Conservation (phyloP, 23 tunicate species). For the Clavelina lepadiformis region DNA sequence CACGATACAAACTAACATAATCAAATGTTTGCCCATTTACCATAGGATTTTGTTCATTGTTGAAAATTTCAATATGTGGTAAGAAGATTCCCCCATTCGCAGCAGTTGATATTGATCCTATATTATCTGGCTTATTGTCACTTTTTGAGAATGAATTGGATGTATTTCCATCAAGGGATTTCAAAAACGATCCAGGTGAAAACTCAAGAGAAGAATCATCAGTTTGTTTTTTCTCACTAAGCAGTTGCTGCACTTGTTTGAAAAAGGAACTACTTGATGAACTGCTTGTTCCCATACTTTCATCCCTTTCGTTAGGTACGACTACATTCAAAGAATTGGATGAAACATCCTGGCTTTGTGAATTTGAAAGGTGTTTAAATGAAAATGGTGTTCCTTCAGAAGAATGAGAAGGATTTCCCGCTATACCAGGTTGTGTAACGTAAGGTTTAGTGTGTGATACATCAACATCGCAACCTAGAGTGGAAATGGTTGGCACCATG, state of each 20-base stretch:
- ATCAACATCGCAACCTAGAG: background rate
- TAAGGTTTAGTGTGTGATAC: background rate
- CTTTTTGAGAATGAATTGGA: no score
- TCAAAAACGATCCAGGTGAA: constrained; percentile 31
- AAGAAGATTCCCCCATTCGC: no score
- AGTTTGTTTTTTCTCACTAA: background rate
- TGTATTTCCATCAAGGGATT: constrained; percentile 15
- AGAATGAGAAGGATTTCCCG: no score
- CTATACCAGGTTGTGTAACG: background rate
- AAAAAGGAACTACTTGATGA: background rate
- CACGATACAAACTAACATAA: no score
- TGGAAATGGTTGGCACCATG: background rate
- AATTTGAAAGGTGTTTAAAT: no score
- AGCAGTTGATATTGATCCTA: no score
- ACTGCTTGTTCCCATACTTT: background rate
- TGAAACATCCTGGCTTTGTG: background rate
- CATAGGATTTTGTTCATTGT: no score
- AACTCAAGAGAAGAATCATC: constrained; percentile 19
- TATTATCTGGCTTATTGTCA: no score
- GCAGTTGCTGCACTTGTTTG: background rate
- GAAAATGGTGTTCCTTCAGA: no score
- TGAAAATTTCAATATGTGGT: no score
- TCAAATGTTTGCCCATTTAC: no score
- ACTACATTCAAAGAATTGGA: background rate
- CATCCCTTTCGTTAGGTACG: background rate